A percentile compares a stretch with the other conserved stretches of the same genome.
Evolutionary conservation across 1,140 invertebrate species (phyloP).

Genomic region (Trichogramma pretiosum): DNA sequence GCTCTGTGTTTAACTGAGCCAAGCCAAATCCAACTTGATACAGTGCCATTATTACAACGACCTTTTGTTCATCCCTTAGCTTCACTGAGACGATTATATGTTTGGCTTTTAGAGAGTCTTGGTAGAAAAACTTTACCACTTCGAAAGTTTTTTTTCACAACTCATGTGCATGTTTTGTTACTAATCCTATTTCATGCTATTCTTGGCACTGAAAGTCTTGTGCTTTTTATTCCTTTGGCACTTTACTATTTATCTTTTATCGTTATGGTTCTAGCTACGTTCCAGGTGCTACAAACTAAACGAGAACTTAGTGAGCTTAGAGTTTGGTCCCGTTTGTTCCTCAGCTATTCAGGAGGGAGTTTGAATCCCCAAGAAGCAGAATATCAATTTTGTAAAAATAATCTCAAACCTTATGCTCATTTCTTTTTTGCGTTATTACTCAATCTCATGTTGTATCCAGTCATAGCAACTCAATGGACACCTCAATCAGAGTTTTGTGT

Average conservation of each 20-base stretch:
- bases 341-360: conserved; percentile 59
- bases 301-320: conserved; percentile 65
- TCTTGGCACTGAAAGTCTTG: conserved; percentile 54
- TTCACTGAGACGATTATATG: conserved; percentile 60
- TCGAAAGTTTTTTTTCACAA: conserved; percentile 43
- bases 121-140: conserved; percentile 47
- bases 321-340: conserved; percentile 69
- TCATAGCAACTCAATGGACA: conserved; percentile 67
- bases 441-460: conserved; percentile 67
- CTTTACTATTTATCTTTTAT: conserved; percentile 64
- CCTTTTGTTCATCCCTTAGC: conserved; percentile 61
- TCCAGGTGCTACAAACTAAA: conserved; percentile 68
- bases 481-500: conserved; percentile 76
- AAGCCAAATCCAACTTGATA: conserved; percentile 53
- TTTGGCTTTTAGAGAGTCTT: conserved; percentile 54
- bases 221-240: conserved; percentile 58
- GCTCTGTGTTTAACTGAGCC: conserved; percentile 62
- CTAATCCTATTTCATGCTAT: conserved; percentile 61
- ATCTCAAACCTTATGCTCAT: conserved; percentile 67
- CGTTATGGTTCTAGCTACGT: conserved; percentile 66
- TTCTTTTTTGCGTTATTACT: conserved; percentile 67
- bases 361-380: conserved; percentile 70
- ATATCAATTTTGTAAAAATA: conserved; percentile 71
- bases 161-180: conserved; percentile 55
- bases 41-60: conserved; percentile 60